These are phyloP conservation scores for Palythoa heliodiscus DNA, from an alignment of 92 coral and sea anemone genomes.

Conservation along the genomic window DNA sequence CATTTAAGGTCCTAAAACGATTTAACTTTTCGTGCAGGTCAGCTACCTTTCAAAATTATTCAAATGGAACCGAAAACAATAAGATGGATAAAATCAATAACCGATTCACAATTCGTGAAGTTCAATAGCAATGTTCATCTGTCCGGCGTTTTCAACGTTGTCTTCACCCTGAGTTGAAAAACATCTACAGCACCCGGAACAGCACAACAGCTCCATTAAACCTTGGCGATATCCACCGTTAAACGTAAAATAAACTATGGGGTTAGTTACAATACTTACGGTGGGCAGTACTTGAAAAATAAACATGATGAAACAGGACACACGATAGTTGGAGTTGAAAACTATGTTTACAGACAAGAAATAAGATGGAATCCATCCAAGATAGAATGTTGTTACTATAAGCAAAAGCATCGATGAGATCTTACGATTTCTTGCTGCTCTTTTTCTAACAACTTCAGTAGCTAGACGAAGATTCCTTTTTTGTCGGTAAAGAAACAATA, in stretches of 20 bases:
- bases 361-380: not conserved
- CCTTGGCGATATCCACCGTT: not conserved
- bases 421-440: not conserved
- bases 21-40: no score
- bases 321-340: not conserved
- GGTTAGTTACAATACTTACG: no score
- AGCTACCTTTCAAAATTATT: no score
- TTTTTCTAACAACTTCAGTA: not conserved
- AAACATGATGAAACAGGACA: not conserved
- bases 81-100: no score
- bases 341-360: not conserved
- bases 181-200: no score
- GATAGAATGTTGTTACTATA: not conserved
- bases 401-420: constrained; percentile 3
- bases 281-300: not conserved
- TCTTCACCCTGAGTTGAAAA: no score
- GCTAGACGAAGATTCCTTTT: constrained; percentile 1
- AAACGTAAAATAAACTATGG: not conserved
- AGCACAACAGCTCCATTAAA: not conserved
- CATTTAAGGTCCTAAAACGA: no score
- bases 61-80: no score
- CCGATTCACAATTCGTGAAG: no score
- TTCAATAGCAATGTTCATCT: no score
- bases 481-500: constrained; percentile 4
- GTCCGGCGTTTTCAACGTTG: no score